Percentiles rank a stretch among this genome's conserved stretches.
Conservation (phyloP, 2,797 vertebrate genomes). For the Helicolenus hilgendorfi region DNA sequence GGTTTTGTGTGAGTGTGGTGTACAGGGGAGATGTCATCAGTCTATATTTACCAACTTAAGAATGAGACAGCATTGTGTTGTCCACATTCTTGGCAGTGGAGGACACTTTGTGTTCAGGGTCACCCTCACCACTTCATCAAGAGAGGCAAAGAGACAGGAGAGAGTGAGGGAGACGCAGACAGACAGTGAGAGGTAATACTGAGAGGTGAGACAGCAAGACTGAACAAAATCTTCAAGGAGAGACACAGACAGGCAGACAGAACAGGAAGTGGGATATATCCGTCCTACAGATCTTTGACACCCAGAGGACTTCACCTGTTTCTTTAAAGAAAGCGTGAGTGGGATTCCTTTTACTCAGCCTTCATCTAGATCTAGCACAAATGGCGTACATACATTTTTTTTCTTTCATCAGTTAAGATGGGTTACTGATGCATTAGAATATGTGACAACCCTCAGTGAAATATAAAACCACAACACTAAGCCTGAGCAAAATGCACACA, state of each 20-base stretch:
- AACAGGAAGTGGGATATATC: constrained; percentile 51
- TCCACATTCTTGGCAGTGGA: constrained; percentile 83
- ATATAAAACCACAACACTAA: constrained; percentile 3
- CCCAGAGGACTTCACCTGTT: constrained; percentile 52
- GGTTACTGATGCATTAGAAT: neutral
- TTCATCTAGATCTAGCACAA: constrained; percentile 5
- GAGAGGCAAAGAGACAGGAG: constrained; percentile 18
- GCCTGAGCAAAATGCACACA: neutral
- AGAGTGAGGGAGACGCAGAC: constrained; percentile 7
- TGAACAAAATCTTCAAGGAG: constrained; percentile 51
- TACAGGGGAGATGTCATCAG: constrained; percentile 63
- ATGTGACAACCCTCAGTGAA: neutral
- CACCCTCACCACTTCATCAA: constrained; percentile 63
- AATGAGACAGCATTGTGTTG: constrained; percentile 83
- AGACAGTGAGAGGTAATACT: constrained; percentile 42
- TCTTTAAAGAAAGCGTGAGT: constrained; percentile 83
- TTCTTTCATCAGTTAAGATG: neutral
- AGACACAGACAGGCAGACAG: constrained; percentile 41
- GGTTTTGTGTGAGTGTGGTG: constrained; percentile 20
- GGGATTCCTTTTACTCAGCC: constrained; percentile 44
- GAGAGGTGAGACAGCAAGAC: constrained; percentile 45
- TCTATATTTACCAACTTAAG: constrained; percentile 91
- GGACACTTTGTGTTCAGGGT: constrained; percentile 81
- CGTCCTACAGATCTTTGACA: constrained; percentile 29
- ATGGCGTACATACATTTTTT: neutral